phyloP scores from a whole-genome alignment of 1,140 invertebrate species.

The Eurytemora carolleeae region DNA sequence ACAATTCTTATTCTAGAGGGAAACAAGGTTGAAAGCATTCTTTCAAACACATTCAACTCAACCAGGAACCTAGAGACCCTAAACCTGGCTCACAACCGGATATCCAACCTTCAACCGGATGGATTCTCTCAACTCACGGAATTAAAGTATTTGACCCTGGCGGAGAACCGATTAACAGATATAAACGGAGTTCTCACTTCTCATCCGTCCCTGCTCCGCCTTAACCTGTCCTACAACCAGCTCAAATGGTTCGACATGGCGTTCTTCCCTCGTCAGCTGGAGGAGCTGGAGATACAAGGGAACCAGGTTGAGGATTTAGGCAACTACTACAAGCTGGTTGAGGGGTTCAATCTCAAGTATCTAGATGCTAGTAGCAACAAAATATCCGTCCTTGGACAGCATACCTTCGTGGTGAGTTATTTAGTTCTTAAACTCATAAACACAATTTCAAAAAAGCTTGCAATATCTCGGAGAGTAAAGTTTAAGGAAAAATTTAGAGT shows the following conservation, averaged over 20 bases:
- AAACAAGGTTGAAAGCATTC: not conserved
- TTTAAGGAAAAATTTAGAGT: no score
- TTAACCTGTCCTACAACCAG: conserved; percentile 21
- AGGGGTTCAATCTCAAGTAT: conserved; percentile 36
- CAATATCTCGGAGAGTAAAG: no score
- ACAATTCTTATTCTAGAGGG: not conserved
- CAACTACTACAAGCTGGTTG: conserved; percentile 62
- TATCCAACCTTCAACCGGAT: not conserved
- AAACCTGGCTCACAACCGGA: not conserved
- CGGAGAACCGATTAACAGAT: not conserved
- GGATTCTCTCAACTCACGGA: not conserved
- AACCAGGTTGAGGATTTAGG: conserved; percentile 63
- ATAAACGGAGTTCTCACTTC: not conserved
- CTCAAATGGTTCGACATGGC: conserved; percentile 76
- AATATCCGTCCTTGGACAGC: not conserved
- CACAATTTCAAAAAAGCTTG: no score
- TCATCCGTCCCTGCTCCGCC: not conserved
- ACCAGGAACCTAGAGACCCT: not conserved
- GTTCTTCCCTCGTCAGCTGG: conserved; percentile 59
- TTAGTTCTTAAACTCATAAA: no score
- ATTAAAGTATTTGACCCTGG: not conserved
- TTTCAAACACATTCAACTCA: not conserved
- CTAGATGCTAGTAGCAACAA: conserved; percentile 68
- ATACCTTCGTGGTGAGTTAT: not conserved
- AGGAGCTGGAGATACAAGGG: conserved; percentile 69